These are phyloP conservation scores for Chesias legatella DNA, from an alignment of 2,888 invertebrate genomes.

Conservation along the genomic window DNA sequence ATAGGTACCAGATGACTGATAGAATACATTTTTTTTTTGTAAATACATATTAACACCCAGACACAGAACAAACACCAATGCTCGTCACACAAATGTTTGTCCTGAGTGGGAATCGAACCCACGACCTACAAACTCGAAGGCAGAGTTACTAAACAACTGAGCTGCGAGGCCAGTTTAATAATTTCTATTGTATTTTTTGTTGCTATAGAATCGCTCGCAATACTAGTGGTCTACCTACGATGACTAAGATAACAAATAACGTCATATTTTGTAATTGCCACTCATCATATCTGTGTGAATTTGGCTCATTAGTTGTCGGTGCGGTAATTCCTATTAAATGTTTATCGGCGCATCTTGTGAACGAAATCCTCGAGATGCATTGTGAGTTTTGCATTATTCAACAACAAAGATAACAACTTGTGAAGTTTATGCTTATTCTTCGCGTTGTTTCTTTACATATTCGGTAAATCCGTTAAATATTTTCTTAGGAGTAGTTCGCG, in stretches of 20 bases:
- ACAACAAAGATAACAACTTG: neutral
- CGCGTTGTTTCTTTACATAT: neutral
- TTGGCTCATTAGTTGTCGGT: slow-evolving; percentile 9
- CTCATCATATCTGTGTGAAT: slow-evolving; percentile 9
- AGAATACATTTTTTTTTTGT: too few relatives aligned
- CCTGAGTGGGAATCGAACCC: too few relatives aligned
- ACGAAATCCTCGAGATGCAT: slow-evolving; percentile 18
- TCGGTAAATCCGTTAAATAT: slow-evolving; percentile 10
- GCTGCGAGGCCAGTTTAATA: too few relatives aligned
- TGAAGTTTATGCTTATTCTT: slow-evolving; percentile 1
- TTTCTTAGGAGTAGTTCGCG: slow-evolving; percentile 6
- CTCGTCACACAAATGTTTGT: too few relatives aligned
- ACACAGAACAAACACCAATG: too few relatives aligned
- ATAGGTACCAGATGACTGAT: too few relatives aligned
- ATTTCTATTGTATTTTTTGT: slow-evolving; percentile 2
- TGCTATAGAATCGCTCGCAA: too few relatives aligned
- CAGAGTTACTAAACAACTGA: too few relatives aligned
- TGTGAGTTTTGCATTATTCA: slow-evolving; percentile 31
- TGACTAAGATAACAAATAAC: slow-evolving; percentile 12
- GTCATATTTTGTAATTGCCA: slow-evolving; percentile 6
- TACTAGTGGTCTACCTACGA: neutral
- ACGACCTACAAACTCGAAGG: too few relatives aligned
- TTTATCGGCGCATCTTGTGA: slow-evolving; percentile 29
- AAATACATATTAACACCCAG: too few relatives aligned
- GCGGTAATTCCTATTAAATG: slow-evolving; percentile 14